These are phyloP conservation scores for Lasioglossum malachurum DNA, from an alignment of 2,888 invertebrate species.

Conservation along the genomic window DNA sequence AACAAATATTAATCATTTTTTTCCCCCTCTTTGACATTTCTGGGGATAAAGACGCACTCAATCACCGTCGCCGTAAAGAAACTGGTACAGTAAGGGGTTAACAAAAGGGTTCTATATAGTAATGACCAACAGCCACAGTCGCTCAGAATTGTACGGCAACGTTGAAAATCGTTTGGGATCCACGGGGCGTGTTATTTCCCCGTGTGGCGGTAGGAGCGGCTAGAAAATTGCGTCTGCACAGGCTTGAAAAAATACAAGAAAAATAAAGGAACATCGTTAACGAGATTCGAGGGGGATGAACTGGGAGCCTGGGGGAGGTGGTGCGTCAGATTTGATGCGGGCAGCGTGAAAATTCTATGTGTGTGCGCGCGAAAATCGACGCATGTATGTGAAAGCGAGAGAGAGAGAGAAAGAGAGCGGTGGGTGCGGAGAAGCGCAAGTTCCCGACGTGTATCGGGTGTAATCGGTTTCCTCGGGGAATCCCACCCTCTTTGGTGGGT, in stretches of 20 bases:
- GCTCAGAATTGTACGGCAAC: background rate
- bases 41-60: background rate
- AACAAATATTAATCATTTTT: background rate
- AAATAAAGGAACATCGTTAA: conserved; percentile 52
- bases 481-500: conserved; percentile 72
- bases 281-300: conserved; percentile 50
- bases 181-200: background rate
- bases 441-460: conserved; percentile 70
- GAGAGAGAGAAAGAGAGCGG: background rate
- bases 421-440: conserved; percentile 39
- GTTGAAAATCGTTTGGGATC: background rate
- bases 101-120: background rate
- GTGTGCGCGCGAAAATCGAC: background rate
- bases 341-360: background rate
- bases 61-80: background rate
- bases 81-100: background rate
- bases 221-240: conserved; percentile 10
- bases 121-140: background rate
- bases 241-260: background rate
- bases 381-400: background rate
- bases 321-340: conserved; percentile 10
- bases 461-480: conserved; percentile 79
- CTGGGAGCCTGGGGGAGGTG: background rate
- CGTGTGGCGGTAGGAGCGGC: background rate
- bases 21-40: background rate